Conservation (phyloP, 2,888 invertebrate genomes). For the Epinotia demarniana region DNA sequence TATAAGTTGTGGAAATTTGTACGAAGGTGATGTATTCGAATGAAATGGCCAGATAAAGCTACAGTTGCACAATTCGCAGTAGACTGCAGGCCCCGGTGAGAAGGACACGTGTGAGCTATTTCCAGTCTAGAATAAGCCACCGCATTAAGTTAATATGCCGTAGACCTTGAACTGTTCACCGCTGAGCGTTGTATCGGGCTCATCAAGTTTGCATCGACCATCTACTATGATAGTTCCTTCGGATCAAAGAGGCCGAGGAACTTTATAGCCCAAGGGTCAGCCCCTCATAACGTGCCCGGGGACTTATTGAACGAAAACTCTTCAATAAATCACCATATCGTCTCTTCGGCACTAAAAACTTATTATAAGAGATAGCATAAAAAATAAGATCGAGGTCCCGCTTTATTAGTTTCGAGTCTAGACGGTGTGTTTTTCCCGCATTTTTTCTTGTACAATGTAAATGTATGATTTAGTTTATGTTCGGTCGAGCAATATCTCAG, state of each 20-base stretch:
- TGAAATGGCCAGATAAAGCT: background rate
- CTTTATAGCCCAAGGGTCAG: conserved; percentile 22
- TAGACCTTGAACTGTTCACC: conserved; percentile 31
- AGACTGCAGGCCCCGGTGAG: background rate
- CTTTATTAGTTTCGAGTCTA: conserved; percentile 39
- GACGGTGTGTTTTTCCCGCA: conserved; percentile 32
- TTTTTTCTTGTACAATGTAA: conserved; percentile 28
- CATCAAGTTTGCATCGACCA: conserved; percentile 26
- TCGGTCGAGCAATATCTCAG: conserved; percentile 34
- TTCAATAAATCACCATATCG: conserved; percentile 32
- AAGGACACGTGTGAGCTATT: conserved; percentile 26
- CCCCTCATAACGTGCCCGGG: conserved; percentile 23
- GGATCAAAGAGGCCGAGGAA: conserved; percentile 25
- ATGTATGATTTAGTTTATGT: conserved; percentile 37
- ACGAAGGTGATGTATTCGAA: background rate
- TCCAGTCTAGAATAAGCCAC: conserved; percentile 30
- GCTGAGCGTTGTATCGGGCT: conserved; percentile 16
- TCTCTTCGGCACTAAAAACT: conserved; percentile 29
- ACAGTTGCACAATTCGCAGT: background rate
- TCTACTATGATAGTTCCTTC: conserved; percentile 35
- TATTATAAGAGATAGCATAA: conserved; percentile 26
- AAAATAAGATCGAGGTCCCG: conserved; percentile 29
- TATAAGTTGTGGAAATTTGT: background rate
- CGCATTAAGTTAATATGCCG: conserved; percentile 26
- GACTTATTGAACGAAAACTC: conserved; percentile 7